phyloP scores from a whole-genome alignment of 1,140 invertebrate genomes.

The Cydia splendana region DNA sequence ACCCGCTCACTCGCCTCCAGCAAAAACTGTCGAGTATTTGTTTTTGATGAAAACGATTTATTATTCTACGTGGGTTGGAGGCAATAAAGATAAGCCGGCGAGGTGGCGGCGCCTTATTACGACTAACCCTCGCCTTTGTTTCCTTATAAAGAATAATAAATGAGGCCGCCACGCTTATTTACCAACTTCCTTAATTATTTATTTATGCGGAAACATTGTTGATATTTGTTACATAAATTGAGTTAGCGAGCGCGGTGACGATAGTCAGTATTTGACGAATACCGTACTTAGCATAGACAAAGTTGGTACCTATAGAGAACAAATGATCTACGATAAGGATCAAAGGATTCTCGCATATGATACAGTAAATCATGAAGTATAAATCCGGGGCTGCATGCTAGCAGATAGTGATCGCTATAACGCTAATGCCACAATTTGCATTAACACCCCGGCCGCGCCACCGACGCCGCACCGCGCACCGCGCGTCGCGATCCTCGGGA shows the following conservation, averaged over 20 bases:
- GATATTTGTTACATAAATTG: slow-evolving; percentile 62
- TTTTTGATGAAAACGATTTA: slow-evolving; percentile 81
- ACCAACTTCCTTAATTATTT: slow-evolving; percentile 77
- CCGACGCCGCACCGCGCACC: background rate
- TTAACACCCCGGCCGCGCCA: slow-evolving; percentile 44
- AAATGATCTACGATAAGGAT: background rate
- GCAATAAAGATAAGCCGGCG: slow-evolving; percentile 80
- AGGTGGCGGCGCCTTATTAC: slow-evolving; percentile 80
- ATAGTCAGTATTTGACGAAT: background rate
- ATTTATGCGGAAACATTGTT: slow-evolving; percentile 73
- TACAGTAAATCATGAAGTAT: slow-evolving; percentile 48
- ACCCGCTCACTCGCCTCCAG: slow-evolving; percentile 75
- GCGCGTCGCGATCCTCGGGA: background rate
- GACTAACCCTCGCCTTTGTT: slow-evolving; percentile 80
- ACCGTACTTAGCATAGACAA: background rate
- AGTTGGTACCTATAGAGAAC: background rate
- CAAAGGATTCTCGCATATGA: background rate
- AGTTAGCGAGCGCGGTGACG: slow-evolving; percentile 36
- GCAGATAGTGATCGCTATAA: slow-evolving; percentile 54
- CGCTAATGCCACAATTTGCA: slow-evolving; percentile 62
- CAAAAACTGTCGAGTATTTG: slow-evolving; percentile 80
- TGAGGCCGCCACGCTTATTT: slow-evolving; percentile 76
- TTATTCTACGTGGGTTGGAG: slow-evolving; percentile 80
- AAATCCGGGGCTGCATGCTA: slow-evolving; percentile 44
- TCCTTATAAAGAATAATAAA: slow-evolving; percentile 81